These are phyloP conservation scores for Mus spicilegus DNA, from an alignment of 2,113 vertebrate genomes.

Conservation along the genomic window DNA sequence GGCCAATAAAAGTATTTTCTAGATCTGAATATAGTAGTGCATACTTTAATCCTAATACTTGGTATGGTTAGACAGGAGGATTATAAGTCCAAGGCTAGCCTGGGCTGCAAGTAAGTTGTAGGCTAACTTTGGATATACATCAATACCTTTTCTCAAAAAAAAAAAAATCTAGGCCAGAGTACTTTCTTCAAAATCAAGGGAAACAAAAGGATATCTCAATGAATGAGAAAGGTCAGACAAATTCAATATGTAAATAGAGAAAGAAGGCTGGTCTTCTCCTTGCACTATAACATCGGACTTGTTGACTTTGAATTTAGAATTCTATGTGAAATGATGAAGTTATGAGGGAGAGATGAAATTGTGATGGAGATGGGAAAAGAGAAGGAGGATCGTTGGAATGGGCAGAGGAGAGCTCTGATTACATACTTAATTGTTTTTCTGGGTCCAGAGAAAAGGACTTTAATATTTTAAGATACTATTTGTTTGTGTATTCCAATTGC, in stretches of 20 bases:
- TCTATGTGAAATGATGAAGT: not conserved
- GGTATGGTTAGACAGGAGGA: not conserved
- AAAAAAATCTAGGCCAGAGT: not conserved
- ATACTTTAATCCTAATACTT: not conserved
- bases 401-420: not conserved
- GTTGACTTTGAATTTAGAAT: conserved; percentile 61
- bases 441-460: conserved; percentile 3
- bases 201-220: conserved; percentile 6
- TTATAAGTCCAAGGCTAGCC: not conserved
- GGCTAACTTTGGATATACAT: not conserved
- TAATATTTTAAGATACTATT: conserved; percentile 52
- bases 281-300: conserved; percentile 53
- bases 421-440: conserved; percentile 27
- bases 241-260: conserved; percentile 15
- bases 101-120: not conserved
- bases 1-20: conserved; percentile 40
- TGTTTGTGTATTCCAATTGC: conserved; percentile 27
- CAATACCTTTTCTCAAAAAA: not conserved
- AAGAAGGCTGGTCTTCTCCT: conserved; percentile 38
- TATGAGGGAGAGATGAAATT: not conserved
- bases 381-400: not conserved
- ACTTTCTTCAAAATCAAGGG: conserved; percentile 40
- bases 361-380: too few relatives aligned
- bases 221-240: conserved; percentile 19
- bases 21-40: not conserved